Evolutionary conservation across 2,888 invertebrate genomes (phyloP).

Genomic region (Tipula helvola): DNA sequence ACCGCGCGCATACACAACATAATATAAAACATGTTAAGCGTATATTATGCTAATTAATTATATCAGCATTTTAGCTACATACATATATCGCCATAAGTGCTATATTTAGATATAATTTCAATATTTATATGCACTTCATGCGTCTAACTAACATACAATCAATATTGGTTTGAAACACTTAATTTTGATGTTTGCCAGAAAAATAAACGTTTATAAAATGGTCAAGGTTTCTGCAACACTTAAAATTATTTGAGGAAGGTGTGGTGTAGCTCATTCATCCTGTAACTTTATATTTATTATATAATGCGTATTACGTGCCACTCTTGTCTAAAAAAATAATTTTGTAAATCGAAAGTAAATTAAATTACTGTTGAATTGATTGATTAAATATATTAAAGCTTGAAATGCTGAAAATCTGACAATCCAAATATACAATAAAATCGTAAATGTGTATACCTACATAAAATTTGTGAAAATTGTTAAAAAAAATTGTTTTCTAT

Average conservation of each 20-base stretch:
- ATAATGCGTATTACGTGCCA: not conserved
- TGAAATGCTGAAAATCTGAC: not conserved
- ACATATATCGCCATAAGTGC: not conserved
- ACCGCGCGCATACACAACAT: not conserved
- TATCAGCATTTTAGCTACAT: not conserved
- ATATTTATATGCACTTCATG: not conserved
- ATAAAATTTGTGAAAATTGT: not conserved
- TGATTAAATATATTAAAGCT: not conserved
- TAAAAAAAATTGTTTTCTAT: not conserved
- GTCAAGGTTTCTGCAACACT: not conserved
- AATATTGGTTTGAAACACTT: not conserved
- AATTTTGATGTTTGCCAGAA: not conserved
- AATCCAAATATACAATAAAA: not conserved
- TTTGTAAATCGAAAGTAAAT: not conserved
- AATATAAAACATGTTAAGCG: not conserved
- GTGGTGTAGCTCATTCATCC: not conserved
- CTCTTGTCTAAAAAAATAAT: not conserved
- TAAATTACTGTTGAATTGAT: not conserved
- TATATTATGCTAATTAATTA: not conserved
- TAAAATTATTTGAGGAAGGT: not conserved
- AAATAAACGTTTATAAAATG: not conserved
- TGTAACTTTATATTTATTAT: not conserved
- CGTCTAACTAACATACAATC: not conserved
- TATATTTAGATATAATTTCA: not conserved
- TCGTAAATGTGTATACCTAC: not conserved